phyloP scores from a whole-genome alignment of 2,797 vertebrate genomes.

The Enteromius radiatus region DNA sequence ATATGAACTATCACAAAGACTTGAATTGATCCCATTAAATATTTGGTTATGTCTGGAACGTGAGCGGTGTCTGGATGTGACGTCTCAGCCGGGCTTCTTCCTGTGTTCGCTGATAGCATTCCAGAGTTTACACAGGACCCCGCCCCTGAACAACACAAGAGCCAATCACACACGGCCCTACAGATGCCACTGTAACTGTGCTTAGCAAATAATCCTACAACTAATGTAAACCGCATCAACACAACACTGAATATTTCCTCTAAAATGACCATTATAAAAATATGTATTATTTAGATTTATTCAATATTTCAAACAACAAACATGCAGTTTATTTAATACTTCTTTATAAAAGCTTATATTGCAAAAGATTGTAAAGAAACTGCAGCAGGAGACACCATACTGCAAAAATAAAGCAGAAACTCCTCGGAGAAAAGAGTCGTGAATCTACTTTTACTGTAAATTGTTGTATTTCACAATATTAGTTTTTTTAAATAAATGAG shows the following conservation, averaged over 20 bases:
- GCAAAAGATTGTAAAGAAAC: not conserved
- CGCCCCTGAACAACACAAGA: constrained; percentile 80
- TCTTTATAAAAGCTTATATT: not conserved
- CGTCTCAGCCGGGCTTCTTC: constrained; percentile 79
- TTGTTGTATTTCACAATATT: not conserved
- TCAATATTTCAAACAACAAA: not conserved
- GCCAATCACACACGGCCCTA: not conserved
- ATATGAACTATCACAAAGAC: not conserved
- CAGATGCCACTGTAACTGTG: not conserved
- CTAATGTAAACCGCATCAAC: not conserved
- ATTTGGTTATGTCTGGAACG: constrained; percentile 43
- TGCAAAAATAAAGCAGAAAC: no score
- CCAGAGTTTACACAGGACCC: constrained; percentile 93
- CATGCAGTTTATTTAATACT: not conserved
- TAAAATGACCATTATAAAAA: not conserved
- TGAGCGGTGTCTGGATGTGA: constrained; percentile 62
- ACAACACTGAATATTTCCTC: not conserved
- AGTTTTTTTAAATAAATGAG: no score
- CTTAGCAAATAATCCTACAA: not conserved
- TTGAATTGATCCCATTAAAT: constrained; percentile 9
- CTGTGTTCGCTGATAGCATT: constrained; percentile 91
- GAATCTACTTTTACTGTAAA: no score
- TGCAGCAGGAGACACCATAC: no score
- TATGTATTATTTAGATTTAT: not conserved
- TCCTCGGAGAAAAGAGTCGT: no score